A percentile compares a stretch with the other conserved stretches of the same genome.
Evolutionary conservation across 2,113 vertebrate species (phyloP).

Genomic region (Heterocephalus glaber): DNA sequence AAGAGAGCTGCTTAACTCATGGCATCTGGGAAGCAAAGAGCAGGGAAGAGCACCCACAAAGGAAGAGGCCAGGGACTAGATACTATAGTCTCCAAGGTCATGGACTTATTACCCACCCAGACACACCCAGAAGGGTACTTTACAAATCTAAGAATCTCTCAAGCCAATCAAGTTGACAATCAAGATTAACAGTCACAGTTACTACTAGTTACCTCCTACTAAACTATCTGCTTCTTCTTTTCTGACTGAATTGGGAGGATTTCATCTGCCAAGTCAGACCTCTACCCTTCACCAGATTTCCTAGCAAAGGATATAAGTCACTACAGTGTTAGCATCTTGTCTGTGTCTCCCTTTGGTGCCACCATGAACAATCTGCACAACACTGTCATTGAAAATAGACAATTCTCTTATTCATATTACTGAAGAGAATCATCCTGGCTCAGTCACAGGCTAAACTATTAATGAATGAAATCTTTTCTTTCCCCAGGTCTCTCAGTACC

Average conservation of each 20-base stretch:
- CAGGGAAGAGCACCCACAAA: background rate
- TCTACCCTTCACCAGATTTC: constrained; percentile 39
- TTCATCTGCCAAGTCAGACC: constrained; percentile 40
- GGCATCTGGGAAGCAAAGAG: background rate
- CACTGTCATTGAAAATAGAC: constrained; percentile 44
- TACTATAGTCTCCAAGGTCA: background rate
- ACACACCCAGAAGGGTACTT: background rate
- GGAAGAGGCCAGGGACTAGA: background rate
- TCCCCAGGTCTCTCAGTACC: constrained; percentile 26
- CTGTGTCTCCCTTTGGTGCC: constrained; percentile 41
- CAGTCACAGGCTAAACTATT: constrained; percentile 56
- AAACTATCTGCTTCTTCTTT: constrained; percentile 23
- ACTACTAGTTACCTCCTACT: background rate
- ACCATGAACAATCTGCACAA: constrained; percentile 53
- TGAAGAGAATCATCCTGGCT: constrained; percentile 57
- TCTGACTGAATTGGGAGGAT: background rate
- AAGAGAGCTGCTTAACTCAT: background rate
- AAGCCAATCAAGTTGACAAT: background rate
- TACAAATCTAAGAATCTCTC: background rate
- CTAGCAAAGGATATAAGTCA: constrained; percentile 41
- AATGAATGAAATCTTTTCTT: constrained; percentile 63
- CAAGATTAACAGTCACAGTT: background rate
- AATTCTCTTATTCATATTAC: constrained; percentile 68
- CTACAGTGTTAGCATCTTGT: constrained; percentile 35
- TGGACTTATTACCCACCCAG: background rate